Base-by-base conservation (phyloP, 1,140 invertebrate genomes). In the Schlechtendalia chinensis region DNA sequence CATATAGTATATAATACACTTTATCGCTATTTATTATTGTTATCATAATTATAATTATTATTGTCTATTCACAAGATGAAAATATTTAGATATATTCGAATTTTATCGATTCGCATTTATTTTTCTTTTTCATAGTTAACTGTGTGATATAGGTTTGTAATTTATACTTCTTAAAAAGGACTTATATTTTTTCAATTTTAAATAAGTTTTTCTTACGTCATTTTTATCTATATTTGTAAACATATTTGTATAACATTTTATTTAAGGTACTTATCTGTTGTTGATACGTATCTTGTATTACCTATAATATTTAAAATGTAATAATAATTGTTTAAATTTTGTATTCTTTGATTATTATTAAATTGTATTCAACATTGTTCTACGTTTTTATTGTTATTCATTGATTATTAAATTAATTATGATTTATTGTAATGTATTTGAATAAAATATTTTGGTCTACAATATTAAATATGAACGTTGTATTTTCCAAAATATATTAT, bases 391-490 rank as follows among this genome's bases (percentile, higher is more conserved):
- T 77, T 77, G 54, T 77, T 77, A 77, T 54, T 72, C 24, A 19
- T 22, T 54, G 47, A 54, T 29, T 72, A 54, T 72, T 53, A 71
- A 71, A 53, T 19, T 54, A 53, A 19, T 72, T 72, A 72, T 53
- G 19, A 47, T 45, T n/a, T 5, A 45, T 45, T 69, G 22, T 71
- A n/a, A 54, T 54, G 10, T 54, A 29, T 54, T 72, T 72, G 17
- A 72, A 72, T 72, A 72, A 72, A 72, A 32, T 72, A 54, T 69
- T 69, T 69, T 69, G 67, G 17, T 72, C 50, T 54, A 72, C 69
- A 54, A 72, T 12, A 29, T 53, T 32, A 16, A 69, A 10, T 5
- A 50, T 4, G 22, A 50, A 12, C 27, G 27, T 29, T 19, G 8
- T 32, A 16, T 19, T 16, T 29, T 29, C 27, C 8, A 2, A 61